Evolutionary conservation across 2,888 invertebrate genomes (phyloP), one percentile per base, ranked within the genome.

Genomic region (Julus scanicus): DNA sequence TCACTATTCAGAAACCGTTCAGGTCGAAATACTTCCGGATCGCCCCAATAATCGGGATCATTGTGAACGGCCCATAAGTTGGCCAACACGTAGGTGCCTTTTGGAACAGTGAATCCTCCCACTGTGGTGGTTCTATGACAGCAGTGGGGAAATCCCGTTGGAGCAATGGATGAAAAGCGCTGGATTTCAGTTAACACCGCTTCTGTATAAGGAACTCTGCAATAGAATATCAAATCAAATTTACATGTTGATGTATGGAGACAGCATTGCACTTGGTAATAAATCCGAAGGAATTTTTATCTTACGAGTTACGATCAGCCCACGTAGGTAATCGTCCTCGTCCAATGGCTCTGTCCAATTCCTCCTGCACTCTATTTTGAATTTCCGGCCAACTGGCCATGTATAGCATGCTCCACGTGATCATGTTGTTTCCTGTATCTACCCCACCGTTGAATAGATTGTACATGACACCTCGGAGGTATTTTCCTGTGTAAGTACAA

Each of bases 231-330:
- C 4, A 8, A n/a, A n/a, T n/a, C n/a, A n/a, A n/a, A n/a, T n/a
- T n/a, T n/a, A n/a, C n/a, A n/a, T n/a, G n/a, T n/a, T n/a, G n/a
- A n/a, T n/a, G n/a, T n/a, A n/a, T n/a, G n/a, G n/a, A n/a, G n/a
- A n/a, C n/a, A n/a, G n/a, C n/a, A n/a, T n/a, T n/a, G n/a, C n/a
- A n/a, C n/a, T n/a, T n/a, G n/a, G n/a, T n/a, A n/a, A n/a, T n/a
- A n/a, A n/a, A n/a, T n/a, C n/a, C n/a, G n/a, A n/a, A n/a, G 87
- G 15, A 86, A 37, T 11, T 53, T 86, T 9, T 5, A 48, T 86
- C 87, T 87, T 71, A 87, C 87, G 39, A 39, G 29, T 44, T 40
- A 5, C 48, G 37, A 29, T 88, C 88, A 84, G 84, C 37, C 20
- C 48, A 88, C 2, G 17, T 44, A 29, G 71, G 71, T 2, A 29